Conservation (phyloP, 2,797 vertebrate genomes). For the Pristis pectinata region DNA sequence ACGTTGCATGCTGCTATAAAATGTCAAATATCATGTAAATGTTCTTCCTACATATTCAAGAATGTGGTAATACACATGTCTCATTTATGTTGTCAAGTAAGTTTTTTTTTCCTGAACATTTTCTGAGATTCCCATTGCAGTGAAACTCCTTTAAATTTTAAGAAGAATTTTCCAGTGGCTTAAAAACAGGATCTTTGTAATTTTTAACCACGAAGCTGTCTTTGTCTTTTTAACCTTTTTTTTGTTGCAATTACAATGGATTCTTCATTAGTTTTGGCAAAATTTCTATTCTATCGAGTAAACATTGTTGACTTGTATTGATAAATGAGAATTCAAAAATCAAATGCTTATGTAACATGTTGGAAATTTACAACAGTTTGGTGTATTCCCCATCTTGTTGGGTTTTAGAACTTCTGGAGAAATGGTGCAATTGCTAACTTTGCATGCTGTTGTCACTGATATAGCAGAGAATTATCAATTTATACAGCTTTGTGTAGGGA, state of each 20-base stretch:
- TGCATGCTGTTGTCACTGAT: background rate
- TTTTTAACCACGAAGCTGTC: background rate
- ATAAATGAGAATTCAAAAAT: background rate
- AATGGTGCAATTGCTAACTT: background rate
- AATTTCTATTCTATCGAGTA: background rate
- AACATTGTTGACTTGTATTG: background rate
- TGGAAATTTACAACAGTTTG: background rate
- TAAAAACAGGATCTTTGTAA: background rate
- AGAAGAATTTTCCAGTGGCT: background rate
- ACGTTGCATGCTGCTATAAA: background rate
- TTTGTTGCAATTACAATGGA: background rate
- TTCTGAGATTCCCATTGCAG: background rate
- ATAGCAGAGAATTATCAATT: background rate
- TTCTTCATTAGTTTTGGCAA: background rate
- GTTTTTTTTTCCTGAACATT: background rate
- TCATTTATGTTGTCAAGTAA: background rate
- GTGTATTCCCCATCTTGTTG: background rate
- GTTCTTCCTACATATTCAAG: too few species aligned
- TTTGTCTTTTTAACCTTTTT: background rate
- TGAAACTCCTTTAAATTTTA: background rate
- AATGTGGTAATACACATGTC: background rate
- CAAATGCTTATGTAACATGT: background rate
- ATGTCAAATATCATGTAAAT: too few species aligned
- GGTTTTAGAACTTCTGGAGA: background rate
- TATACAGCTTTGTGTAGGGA: background rate